Base-by-base conservation (phyloP, 2,888 invertebrate species). In the Trachelus stipa region DNA sequence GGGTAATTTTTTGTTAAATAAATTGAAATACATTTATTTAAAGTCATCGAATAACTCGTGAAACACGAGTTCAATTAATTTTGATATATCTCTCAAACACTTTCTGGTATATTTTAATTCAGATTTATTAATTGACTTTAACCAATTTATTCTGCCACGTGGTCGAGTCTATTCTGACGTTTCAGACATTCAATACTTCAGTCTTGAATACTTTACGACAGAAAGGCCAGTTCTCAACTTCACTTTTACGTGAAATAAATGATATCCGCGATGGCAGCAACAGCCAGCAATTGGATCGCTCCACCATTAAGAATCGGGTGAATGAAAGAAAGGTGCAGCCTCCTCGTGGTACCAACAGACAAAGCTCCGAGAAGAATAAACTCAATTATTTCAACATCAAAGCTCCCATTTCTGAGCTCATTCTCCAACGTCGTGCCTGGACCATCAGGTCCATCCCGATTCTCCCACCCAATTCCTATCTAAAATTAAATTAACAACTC, bases 341-440 rank as follows among this genome's bases (percentile, higher is more conserved):
- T 56, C 56, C 56, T 56, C 23, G 23, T 23, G 23, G 23, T 56
- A 56, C 23, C 23, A 15, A 56, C 56, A 2, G 23, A 74, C 37
- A 74, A 74, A 74, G 35, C 74, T n/a, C 12, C 34, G 35, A 74
- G 81, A 81, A 85, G 83, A 86, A 86, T 83, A 86, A 86, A 87
- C 84, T 87, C 84, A 84, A 88, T 88, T 87, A 87, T 87, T 86
- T 85, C 81, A 79, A 87, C 83, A 84, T 86, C 87, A 87, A 87
- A 88, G 87, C 86, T 82, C 76, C 82, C 82, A 80, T 86, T 87
- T 83, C 83, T 85, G 69, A 78, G 78, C 74, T 74, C 76, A 77
- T 76, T 79, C 81, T 79, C 81, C 81, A 79, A 81, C 84, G 81
- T 81, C 81, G 83, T 82, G 77, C 56, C 77, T 9, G 56, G 56